Evolutionary conservation across 2,797 vertebrate species (phyloP).

Genomic region (Enteromius unitaeniatus): DNA sequence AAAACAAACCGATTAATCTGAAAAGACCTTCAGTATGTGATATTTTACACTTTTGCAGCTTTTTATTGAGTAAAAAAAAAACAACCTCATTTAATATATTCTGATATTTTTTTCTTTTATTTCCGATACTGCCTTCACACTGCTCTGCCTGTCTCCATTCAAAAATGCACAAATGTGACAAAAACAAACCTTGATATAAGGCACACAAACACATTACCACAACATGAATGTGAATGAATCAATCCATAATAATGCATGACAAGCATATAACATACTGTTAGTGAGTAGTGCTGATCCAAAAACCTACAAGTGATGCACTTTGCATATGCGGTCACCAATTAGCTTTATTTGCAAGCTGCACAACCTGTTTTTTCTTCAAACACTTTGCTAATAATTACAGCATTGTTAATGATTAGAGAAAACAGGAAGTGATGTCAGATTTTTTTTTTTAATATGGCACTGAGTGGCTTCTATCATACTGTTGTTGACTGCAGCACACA

Average conservation of each 20-base stretch:
- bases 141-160: not conserved
- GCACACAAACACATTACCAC: constrained; percentile 86
- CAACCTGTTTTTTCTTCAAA: constrained; percentile 63
- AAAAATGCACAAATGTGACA: constrained; percentile 33
- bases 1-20: not conserved
- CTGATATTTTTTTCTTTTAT: not conserved
- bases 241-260: constrained; percentile 77
- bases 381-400: constrained; percentile 72
- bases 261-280: constrained; percentile 75
- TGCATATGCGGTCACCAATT: constrained; percentile 59
- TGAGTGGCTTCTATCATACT: constrained; percentile 11
- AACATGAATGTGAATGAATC: constrained; percentile 71
- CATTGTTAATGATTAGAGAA: constrained; percentile 19
- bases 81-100: not conserved
- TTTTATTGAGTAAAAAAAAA: not conserved
- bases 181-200: constrained; percentile 81
- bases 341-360: constrained; percentile 51
- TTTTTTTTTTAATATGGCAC: constrained; percentile 29
- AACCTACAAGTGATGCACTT: constrained; percentile 67
- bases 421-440: constrained; percentile 4
- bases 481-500: not conserved
- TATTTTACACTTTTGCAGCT: not conserved
- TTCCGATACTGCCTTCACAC: not conserved
- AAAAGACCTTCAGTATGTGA: not conserved
- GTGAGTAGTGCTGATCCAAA: constrained; percentile 73